phyloP scores from a whole-genome alignment of 1,140 invertebrate species.

The Eueides isabella region DNA sequence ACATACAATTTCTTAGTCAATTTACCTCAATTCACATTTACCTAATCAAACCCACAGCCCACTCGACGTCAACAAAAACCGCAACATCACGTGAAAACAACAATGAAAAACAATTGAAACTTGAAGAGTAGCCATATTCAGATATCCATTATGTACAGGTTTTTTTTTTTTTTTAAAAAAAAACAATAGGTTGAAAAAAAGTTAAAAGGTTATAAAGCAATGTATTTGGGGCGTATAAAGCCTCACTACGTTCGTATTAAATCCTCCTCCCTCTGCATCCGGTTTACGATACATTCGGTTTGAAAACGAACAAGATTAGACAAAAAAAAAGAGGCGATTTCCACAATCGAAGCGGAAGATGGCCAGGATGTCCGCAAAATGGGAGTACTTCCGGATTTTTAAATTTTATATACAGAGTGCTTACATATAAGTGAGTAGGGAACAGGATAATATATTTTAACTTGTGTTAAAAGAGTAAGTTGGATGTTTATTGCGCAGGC shows the following conservation, averaged over 20 bases:
- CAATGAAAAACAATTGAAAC: slow-evolving; percentile 4
- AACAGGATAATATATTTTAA: background rate
- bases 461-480: background rate
- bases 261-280: background rate
- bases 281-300: background rate
- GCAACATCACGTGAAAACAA: background rate
- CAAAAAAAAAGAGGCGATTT: background rate
- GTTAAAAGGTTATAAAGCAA: slow-evolving; percentile 13
- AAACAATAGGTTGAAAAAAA: background rate
- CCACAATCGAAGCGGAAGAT: slow-evolving; percentile 5
- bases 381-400: background rate
- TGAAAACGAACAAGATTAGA: slow-evolving; percentile 5
- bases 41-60: background rate
- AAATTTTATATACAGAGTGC: background rate
- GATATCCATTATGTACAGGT: background rate
- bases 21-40: background rate
- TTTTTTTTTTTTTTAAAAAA: too few relatives aligned
- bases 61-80: slow-evolving; percentile 7
- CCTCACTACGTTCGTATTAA: background rate
- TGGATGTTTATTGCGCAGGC: too few relatives aligned
- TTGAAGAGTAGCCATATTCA: background rate
- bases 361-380: background rate
- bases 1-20: background rate
- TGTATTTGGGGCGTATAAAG: slow-evolving; percentile 11
- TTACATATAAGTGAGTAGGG: background rate